These are phyloP conservation scores for Thermophis baileyi DNA, from an alignment of 2,113 vertebrate species.

Conservation along the genomic window DNA sequence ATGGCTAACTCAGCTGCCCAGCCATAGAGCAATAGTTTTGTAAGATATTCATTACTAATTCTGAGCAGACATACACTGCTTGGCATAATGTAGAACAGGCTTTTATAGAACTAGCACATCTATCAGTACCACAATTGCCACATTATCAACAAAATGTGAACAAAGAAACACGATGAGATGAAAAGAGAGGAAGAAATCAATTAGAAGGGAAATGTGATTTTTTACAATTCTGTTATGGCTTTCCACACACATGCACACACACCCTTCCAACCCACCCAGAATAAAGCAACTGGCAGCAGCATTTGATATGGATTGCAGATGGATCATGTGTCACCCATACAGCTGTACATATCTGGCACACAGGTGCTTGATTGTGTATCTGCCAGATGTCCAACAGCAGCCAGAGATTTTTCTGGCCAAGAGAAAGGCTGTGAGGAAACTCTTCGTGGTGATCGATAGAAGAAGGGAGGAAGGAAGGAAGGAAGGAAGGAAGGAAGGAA, in stretches of 20 bases:
- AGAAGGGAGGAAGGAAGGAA: rapidly evolving
- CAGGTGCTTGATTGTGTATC: conserved; percentile 50
- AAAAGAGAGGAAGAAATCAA: conserved; percentile 5
- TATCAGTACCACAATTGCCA: conserved; percentile 10
- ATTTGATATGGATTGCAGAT: conserved; percentile 38
- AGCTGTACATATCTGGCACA: conserved; percentile 64
- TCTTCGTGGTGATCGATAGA: conserved; percentile 25
- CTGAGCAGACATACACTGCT: not conserved
- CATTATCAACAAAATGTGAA: conserved; percentile 24
- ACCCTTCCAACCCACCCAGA: conserved; percentile 33
- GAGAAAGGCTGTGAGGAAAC: conserved; percentile 14
- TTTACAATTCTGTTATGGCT: conserved; percentile 30
- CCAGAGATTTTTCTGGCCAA: conserved; percentile 22
- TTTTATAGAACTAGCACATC: conserved; percentile 20
- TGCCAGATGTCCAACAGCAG: conserved; percentile 60
- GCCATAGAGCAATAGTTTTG: not conserved
- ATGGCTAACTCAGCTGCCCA: not conserved
- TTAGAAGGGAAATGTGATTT: conserved; percentile 27
- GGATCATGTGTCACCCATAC: conserved; percentile 56
- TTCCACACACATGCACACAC: not conserved
- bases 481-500: not conserved
- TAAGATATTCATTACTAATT: conserved; percentile 41
- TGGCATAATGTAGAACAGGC: conserved; percentile 6
- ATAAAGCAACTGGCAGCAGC: conserved; percentile 49
- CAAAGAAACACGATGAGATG: not conserved